phyloP scores from a whole-genome alignment of 2,888 invertebrate species.

The Drosophila diplacantha region DNA sequence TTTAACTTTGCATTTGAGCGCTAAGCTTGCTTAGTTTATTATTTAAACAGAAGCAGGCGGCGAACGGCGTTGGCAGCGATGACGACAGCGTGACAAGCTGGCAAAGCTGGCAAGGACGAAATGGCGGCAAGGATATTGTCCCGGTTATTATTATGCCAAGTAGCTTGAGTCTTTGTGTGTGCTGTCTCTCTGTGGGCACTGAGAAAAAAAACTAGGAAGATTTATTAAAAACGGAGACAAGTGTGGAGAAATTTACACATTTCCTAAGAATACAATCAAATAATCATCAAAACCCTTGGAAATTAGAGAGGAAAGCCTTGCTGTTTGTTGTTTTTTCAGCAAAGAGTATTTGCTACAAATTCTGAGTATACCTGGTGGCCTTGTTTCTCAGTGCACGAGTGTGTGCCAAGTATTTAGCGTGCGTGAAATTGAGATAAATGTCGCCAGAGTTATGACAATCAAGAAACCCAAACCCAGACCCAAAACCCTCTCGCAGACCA shows the following conservation, averaged over 20 bases:
- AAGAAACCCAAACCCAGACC: conserved; percentile 15
- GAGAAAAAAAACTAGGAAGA: background rate
- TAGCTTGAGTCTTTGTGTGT: conserved; percentile 33
- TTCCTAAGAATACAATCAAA: background rate
- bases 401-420: conserved; percentile 56
- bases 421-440: conserved; percentile 64
- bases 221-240: no score
- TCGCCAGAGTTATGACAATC: conserved; percentile 50
- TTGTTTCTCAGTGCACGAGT: conserved; percentile 2
- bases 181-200: conserved; percentile 1
- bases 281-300: no score
- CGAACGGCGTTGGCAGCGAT: conserved; percentile 47
- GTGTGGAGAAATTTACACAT: no score
- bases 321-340: background rate
- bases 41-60: conserved; percentile 59
- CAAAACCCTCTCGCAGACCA: background rate
- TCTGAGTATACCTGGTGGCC: no score
- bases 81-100: conserved; percentile 33
- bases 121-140: conserved; percentile 28
- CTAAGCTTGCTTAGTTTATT: conserved; percentile 63
- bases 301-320: no score
- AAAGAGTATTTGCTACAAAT: no score
- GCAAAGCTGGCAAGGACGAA: conserved; percentile 27
- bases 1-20: conserved; percentile 62
- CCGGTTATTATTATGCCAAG: conserved; percentile 58